phyloP scores from a whole-genome alignment of 2,113 vertebrate genomes.

The Cyphomyrus plagiostoma region DNA sequence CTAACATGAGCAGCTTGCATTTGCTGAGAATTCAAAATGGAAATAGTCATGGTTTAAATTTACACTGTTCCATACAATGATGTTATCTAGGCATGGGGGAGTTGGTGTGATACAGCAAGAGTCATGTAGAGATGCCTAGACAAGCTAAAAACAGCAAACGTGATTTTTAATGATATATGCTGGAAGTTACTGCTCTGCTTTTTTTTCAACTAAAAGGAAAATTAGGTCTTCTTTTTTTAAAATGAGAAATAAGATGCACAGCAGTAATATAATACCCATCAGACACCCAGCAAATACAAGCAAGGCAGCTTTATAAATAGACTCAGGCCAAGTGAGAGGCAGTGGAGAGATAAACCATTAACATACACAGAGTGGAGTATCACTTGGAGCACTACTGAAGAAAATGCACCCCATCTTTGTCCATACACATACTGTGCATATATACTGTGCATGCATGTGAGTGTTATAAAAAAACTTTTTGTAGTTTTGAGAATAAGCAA shows the following conservation, averaged over 20 bases:
- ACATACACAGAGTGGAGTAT: not conserved
- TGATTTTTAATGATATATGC: not conserved
- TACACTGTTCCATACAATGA: not conserved
- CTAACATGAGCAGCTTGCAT: not conserved
- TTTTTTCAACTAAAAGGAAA: conserved; percentile 16
- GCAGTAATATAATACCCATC: conserved; percentile 35
- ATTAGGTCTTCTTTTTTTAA: not conserved
- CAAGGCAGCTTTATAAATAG: conserved; percentile 46
- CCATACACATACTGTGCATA: not conserved
- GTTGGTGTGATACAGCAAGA: not conserved
- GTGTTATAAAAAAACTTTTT: not conserved
- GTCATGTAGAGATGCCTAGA: not conserved
- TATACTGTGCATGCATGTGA: not conserved
- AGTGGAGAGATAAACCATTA: conserved; percentile 16
- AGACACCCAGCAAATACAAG: conserved; percentile 42
- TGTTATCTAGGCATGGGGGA: not conserved
- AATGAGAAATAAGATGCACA: conserved; percentile 20
- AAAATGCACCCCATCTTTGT: not conserved
- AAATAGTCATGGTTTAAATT: not conserved
- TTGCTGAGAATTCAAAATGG: not conserved
- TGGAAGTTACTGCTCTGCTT: conserved; percentile 16
- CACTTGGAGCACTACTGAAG: not conserved
- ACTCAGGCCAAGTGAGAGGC: conserved; percentile 29
- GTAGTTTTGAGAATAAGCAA: not conserved
- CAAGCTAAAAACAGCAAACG: not conserved